phyloP scores from a whole-genome alignment of 2,888 invertebrate genomes.

The Rhamnusium bicolor region DNA sequence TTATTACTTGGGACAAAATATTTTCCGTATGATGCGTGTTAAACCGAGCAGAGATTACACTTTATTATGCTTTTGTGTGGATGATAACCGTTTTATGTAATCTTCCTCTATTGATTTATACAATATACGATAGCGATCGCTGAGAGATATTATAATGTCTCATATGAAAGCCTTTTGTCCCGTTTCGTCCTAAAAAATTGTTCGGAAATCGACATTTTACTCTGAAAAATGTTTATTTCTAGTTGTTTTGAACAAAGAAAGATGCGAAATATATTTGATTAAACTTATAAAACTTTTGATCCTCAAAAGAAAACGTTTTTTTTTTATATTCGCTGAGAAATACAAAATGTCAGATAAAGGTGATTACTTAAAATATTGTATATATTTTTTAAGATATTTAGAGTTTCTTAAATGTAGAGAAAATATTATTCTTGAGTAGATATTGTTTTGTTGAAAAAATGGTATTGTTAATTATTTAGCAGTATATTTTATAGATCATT shows the following conservation, averaged over 20 bases:
- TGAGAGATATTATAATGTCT: background rate
- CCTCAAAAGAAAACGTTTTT: conserved; percentile 13
- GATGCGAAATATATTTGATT: background rate
- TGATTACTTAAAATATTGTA: background rate
- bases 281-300: conserved; percentile 1
- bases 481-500: too few relatives aligned
- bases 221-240: conserved; percentile 12
- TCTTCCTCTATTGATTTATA: conserved; percentile 7
- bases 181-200: background rate
- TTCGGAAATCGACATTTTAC: background rate
- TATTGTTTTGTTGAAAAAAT: background rate
- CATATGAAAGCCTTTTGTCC: background rate
- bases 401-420: background rate
- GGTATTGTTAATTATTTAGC: too few relatives aligned
- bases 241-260: background rate
- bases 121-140: background rate
- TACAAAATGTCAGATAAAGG: conserved; percentile 1
- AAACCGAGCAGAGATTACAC: background rate
- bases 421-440: background rate
- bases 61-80: background rate
- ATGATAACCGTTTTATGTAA: conserved; percentile 1
- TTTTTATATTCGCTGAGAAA: conserved; percentile 3
- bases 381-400: background rate
- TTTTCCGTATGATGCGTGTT: background rate
- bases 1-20: background rate